phyloP scores from a whole-genome alignment of 2,888 invertebrate species.

The Trissoscelio sp. region DNA sequence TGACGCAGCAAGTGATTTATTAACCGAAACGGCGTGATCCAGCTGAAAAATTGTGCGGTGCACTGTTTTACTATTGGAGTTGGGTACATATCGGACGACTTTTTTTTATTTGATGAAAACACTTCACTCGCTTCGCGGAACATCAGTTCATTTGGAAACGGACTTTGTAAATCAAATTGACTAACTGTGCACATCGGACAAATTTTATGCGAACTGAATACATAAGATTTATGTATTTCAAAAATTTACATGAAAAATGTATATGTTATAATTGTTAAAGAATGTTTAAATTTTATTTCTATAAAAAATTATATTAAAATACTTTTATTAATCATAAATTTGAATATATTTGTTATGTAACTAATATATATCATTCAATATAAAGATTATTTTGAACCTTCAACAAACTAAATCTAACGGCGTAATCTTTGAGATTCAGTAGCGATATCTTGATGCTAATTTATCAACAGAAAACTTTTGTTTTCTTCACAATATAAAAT shows the following conservation, averaged over 20 bases:
- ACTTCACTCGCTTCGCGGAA: background rate
- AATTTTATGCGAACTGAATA: background rate
- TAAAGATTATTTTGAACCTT: background rate
- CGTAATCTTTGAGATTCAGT: background rate
- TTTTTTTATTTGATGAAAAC: conserved; percentile 7
- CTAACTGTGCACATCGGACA: background rate
- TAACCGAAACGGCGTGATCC: conserved; percentile 37
- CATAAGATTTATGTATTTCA: background rate
- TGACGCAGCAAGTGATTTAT: conserved; percentile 62
- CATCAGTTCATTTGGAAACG: background rate
- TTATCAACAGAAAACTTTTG: conserved; percentile 2
- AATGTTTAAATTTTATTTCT: too few relatives aligned
- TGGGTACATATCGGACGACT: background rate
- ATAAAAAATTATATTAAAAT: too few relatives aligned
- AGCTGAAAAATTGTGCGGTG: conserved; percentile 18
- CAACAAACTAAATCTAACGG: conserved; percentile 1
- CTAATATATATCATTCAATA: background rate
- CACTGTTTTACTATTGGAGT: conserved; percentile 17
- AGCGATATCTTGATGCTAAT: conserved; percentile 14
- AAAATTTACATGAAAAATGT: background rate
- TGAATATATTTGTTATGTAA: too few relatives aligned
- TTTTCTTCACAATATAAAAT: too few relatives aligned
- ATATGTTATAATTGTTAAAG: too few relatives aligned
- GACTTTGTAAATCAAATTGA: conserved; percentile 2
- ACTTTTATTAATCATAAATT: too few relatives aligned